Evolutionary conservation across 2,797 vertebrate species (phyloP), one percentile per base, ranked within the genome.

Genomic region (Naso thynnoides): DNA sequence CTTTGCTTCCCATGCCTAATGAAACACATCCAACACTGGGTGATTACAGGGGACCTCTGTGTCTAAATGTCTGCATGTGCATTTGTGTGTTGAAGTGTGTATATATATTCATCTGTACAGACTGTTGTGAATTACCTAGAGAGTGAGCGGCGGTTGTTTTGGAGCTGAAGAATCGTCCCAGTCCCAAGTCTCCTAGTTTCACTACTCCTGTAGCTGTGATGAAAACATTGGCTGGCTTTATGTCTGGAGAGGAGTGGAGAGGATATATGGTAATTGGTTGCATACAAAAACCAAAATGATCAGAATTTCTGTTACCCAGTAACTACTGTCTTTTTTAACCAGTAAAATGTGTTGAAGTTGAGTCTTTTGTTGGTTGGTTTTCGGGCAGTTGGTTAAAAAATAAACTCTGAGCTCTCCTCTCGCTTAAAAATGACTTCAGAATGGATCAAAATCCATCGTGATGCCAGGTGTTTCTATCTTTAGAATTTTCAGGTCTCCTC

Each of bases 151-250:
- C 97, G 29, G 97, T 98, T 82, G 97, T 99, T 95, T 98, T 98
- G 80, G 97, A 99, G 90, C 98, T 99, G 94, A 99, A 99, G 95
- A 98, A 99, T 52, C 97, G 94, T 74, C 98, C 98, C 80, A 99
- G 91, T 18, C 98, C 98, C 73, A 99, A 94, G 82, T 99, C 98
- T 84, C 98, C 98, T 74, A 99, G 95, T 90, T 99, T 99, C 75
- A 99, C 98, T 88, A 98, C 97, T 68, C 98, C 98, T 42, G 96
- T 98, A 78, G 98, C 98, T 78, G 97, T 99, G 91, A 99, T 99
- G 95, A 99, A 99, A 81, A 99, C 98, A 62, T 99, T 99, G 55
- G 97, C 98, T 53, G 97, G 98, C 76, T 99, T 99, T 90, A 99
- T 99, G 85, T 99, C 97, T 99, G 89, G 11, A 79, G 81, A 71